phyloP scores from a whole-genome alignment of 2,888 invertebrate genomes.

The Anticlea derivata region DNA sequence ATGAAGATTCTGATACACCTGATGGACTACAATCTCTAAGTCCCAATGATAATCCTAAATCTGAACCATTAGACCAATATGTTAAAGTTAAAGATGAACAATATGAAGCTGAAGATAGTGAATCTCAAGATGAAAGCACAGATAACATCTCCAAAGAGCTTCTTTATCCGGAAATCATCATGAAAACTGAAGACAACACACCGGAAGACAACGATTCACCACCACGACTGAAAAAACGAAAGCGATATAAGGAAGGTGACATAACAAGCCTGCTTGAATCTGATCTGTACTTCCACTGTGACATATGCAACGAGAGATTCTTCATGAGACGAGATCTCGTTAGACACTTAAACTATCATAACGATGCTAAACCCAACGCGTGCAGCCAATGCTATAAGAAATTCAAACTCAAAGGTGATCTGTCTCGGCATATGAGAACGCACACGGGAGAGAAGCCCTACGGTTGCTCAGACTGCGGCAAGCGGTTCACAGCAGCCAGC shows the following conservation, averaged over 20 bases:
- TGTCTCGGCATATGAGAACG: conserved; percentile 1
- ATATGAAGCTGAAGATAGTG: too few species aligned
- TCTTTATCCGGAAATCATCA: neutral
- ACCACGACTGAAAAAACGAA: too few species aligned
- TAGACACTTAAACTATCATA: neutral
- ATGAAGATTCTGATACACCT: neutral
- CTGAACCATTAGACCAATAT: neutral
- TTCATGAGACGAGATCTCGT: conserved; percentile 1
- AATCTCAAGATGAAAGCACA: neutral
- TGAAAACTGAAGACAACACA: neutral
- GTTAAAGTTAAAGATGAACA: neutral
- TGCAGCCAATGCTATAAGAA: conserved; percentile 10
- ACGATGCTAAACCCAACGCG: neutral
- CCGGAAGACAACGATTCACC: too few species aligned
- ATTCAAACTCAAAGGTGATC: conserved; percentile 3
- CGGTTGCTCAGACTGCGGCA: neutral
- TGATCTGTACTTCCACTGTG: neutral
- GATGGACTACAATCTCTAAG: neutral
- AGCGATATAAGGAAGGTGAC: too few species aligned
- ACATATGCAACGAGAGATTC: neutral
- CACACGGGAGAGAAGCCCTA: conserved; percentile 17
- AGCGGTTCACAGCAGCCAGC: neutral
- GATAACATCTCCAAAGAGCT: neutral
- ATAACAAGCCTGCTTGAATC: too few species aligned
- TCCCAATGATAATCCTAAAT: too few species aligned